These are phyloP conservation scores for Carollia perspicillata DNA, from an alignment of 2,113 vertebrate species.

Conservation along the genomic window DNA sequence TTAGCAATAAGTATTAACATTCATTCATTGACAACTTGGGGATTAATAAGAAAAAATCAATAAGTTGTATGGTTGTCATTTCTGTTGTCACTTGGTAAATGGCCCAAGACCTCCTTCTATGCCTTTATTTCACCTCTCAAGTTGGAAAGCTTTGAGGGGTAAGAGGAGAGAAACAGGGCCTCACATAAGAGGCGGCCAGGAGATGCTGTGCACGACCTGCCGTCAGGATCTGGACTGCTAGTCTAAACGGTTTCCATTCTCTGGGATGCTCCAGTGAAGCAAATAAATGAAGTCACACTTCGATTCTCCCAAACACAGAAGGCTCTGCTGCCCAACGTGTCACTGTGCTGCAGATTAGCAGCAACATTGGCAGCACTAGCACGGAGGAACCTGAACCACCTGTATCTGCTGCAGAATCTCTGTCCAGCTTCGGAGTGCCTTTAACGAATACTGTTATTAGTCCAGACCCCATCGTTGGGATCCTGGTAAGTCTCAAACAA, in stretches of 20 bases:
- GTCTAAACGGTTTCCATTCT: neutral
- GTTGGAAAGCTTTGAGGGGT: neutral
- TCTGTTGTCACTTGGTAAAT: neutral
- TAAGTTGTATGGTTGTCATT: too few species aligned
- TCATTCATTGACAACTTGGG: neutral
- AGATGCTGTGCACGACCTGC: neutral
- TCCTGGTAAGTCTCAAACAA: neutral
- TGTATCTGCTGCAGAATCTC: neutral
- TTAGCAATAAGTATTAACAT: neutral
- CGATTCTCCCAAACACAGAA: neutral
- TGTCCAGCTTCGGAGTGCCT: neutral
- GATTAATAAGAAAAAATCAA: neutral
- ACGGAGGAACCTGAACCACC: neutral
- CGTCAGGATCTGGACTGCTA: neutral
- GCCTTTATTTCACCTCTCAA: neutral
- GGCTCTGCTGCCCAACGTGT: neutral
- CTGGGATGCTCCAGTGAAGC: neutral
- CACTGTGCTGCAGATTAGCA: neutral
- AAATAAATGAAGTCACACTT: neutral
- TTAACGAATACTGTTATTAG: neutral
- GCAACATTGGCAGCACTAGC: accelerated
- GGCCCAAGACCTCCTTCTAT: neutral
- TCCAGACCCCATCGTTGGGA: neutral
- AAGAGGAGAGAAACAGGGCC: neutral
- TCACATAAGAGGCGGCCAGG: neutral